phyloP scores from a whole-genome alignment of 2,888 invertebrate genomes.

The Eulithis testata region DNA sequence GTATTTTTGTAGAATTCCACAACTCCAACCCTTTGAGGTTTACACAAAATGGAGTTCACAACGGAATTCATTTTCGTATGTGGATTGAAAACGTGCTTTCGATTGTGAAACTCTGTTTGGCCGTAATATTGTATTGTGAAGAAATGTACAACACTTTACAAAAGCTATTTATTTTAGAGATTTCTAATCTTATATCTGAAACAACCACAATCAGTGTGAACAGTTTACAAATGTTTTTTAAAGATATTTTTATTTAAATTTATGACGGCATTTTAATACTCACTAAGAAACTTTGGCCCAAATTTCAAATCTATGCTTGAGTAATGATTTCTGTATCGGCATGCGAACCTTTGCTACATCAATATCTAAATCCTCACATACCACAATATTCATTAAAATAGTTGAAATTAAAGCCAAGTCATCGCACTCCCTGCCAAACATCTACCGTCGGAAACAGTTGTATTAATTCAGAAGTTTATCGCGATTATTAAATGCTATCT shows the following conservation, averaged over 20 bases:
- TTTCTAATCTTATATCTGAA: too few relatives aligned
- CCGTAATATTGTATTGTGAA: neutral
- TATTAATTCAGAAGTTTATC: constrained; percentile 3
- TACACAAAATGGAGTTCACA: constrained; percentile 42
- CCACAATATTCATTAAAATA: neutral
- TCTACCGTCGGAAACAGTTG: constrained; percentile 14
- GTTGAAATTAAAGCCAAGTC: constrained; percentile 8
- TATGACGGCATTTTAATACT: too few relatives aligned
- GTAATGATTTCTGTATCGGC: too few relatives aligned
- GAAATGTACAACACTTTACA: neutral
- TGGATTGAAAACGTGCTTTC: constrained; percentile 20
- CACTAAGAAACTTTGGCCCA: too few relatives aligned
- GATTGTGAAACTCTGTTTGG: constrained; percentile 4
- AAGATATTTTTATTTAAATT: too few relatives aligned
- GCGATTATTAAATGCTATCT: neutral
- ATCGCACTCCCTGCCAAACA: constrained; percentile 18
- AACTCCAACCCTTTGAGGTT: constrained; percentile 48
- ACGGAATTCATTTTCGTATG: constrained; percentile 36
- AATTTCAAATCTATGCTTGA: too few relatives aligned
- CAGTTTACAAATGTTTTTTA: too few relatives aligned
- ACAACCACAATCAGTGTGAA: too few relatives aligned
- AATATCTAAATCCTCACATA: neutral
- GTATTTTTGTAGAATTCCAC: constrained; percentile 44
- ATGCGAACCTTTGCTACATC: too few relatives aligned
- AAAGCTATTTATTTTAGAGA: too few relatives aligned